Evolutionary conservation across 2,113 vertebrate genomes (phyloP), one percentile per base, ranked within the genome.

Genomic region (Bagarius yarrelli): DNA sequence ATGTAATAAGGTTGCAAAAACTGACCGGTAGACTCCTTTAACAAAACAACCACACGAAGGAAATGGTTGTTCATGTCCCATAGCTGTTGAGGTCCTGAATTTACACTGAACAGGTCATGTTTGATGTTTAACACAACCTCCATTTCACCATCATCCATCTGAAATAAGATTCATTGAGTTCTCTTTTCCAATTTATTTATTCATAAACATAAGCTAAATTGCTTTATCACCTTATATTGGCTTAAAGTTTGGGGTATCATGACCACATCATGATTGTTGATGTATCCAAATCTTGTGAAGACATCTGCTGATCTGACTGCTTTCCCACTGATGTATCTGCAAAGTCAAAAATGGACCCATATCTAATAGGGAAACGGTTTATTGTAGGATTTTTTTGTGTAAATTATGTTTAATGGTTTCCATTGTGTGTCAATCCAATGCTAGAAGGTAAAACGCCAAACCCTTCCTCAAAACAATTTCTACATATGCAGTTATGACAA

Each of bases 281-380:
- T 82, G 56, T 90, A 92, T 30, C 93, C 91, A 11, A 88, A 93
- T 1, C 85, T 90, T 63, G 92, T 47, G 5, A 82, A 87, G 27
- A 90, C 81, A 0, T 85, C 70, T 0, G 84, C 92, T 0, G 76
- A 2, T 1, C 67, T 80, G 15, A 93, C 90, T 9, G 88, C 89
- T 16, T 85, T 86, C 0, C 92, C 91, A 8, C 90, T 79, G 13
- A 85, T 73, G 79, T 93, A 93, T 79, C 93, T 93, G 81, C 25
- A 75, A 40, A 64, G 60, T 59, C 56, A 9, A 57, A 34, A 6
- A 66, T 66, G 18, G 19, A 21, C 27, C 23, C 23, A 19, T 69
- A 23, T 44, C 36, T 50, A 8, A 71, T 8, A 13, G 44, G 40
- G 2, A 50, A 27, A 47, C 40, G 25, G 21, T 66, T 64, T 12